A percentile compares a stretch with the other conserved stretches of the same genome.
Evolutionary conservation across 2,797 vertebrate genomes (phyloP).

Genomic region (Euthynnus affinis): DNA sequence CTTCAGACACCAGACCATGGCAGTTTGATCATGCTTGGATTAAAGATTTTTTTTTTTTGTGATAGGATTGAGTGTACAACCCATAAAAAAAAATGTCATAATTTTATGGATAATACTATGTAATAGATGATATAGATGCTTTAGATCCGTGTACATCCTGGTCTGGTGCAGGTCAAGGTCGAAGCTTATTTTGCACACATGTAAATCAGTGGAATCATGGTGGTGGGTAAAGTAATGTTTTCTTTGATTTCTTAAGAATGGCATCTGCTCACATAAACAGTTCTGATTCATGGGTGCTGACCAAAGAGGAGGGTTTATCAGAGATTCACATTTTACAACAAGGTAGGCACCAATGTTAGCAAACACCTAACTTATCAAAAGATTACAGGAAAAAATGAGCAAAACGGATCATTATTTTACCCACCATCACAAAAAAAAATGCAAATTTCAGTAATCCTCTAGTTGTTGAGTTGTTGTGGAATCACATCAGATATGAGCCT

Average conservation of each 20-base stretch:
- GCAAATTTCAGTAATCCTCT: neutral
- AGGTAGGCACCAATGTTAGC: neutral
- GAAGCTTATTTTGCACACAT: neutral
- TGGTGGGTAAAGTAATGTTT: conserved; percentile 58
- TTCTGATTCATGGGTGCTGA: neutral
- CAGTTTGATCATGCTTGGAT: neutral
- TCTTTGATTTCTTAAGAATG: conserved; percentile 17
- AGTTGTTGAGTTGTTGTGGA: neutral
- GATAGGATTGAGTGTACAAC: neutral
- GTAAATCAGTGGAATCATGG: conserved; percentile 9
- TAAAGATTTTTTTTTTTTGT: neutral
- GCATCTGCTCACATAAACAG: neutral
- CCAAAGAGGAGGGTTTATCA: neutral
- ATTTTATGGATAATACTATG: neutral
- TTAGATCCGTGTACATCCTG: conserved; percentile 13
- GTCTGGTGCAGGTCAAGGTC: conserved; percentile 51
- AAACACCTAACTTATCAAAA: neutral
- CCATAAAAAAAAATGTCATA: neutral
- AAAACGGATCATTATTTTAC: conserved; percentile 45
- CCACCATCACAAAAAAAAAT: conserved; percentile 48
- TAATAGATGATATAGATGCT: neutral
- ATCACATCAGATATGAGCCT: conserved; percentile 19
- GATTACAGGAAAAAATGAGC: neutral
- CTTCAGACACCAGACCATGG: conserved; percentile 54
- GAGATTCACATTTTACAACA: neutral